Evolutionary conservation across 2,888 invertebrate genomes (phyloP), one percentile per base, ranked within the genome.

Genomic region (Cerastoderma edule): DNA sequence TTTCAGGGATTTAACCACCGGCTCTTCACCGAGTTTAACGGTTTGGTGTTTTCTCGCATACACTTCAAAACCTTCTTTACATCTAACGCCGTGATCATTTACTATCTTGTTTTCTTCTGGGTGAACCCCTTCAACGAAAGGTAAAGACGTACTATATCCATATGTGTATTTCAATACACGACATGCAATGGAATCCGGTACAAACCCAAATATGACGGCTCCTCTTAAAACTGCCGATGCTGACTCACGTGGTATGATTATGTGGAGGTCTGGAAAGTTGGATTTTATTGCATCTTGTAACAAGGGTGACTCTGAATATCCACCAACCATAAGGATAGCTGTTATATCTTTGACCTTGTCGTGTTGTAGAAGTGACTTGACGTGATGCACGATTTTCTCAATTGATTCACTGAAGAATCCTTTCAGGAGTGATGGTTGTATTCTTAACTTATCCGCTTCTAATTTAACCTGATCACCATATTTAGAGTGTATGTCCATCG

Each of bases 241-340:
- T 10, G 72, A 65, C 24, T 65, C 66, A 30, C 24, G n/a, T 32
- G 72, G 72, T 28, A 57, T 50, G 13, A 72, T 44, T 27, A 67
- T n/a, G 24, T 60, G 27, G 33, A 30, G 46, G 3, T 54, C 28
- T 8, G 65, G 46, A 24, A 72, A 66, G 13, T 8, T 33, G 10
- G 24, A 16, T 48, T 46, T 72, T 22, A 72, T 24, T 27, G 72
- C 66, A 22, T 72, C 10, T 32, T 72, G 65, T 30, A 72, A 44
- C 72, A 72, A 48, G 4, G 72, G 57, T 8, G 72, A 72, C 10
- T 72, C 72, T 1, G 56, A 66, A 22, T 56, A 72, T 16, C 72
- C 72, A 66, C 72, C 72, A 35, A 72, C 72, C 72, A 72, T 72
- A 65, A 72, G 46, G 22, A 72, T 65, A 2, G 72, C 56, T 16